phyloP scores from a whole-genome alignment of 2,113 vertebrate genomes.

The Entomyzon cyanotis region DNA sequence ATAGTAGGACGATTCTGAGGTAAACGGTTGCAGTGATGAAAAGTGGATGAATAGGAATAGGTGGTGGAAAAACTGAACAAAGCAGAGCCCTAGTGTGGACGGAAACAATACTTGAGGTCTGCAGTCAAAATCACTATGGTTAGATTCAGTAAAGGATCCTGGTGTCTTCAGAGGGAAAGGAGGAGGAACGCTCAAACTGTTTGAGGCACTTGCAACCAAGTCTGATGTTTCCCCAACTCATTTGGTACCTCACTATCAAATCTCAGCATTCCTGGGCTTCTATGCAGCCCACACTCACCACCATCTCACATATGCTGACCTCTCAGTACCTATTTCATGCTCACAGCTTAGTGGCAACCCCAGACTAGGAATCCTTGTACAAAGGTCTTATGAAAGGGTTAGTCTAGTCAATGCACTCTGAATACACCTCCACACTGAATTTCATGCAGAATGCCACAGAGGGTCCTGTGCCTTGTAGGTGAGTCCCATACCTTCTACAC shows the following conservation, averaged over 20 bases:
- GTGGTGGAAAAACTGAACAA: neutral
- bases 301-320: neutral
- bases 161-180: accelerated
- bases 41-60: neutral
- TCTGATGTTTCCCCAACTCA: neutral
- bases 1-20: neutral
- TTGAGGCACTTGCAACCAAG: neutral
- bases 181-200: neutral
- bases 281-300: neutral
- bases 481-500: neutral
- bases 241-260: neutral
- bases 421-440: neutral
- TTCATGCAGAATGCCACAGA: neutral
- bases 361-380: neutral
- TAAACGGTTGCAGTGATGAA: neutral
- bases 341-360: neutral
- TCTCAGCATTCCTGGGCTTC: neutral
- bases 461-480: neutral
- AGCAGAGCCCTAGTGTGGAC: neutral
- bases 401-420: neutral
- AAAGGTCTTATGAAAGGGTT: neutral
- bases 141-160: neutral
- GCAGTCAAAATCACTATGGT: neutral
- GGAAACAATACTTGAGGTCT: neutral
- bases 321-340: neutral